These are phyloP conservation scores for Tipula lateralis DNA, from an alignment of 2,888 invertebrate species.

Conservation along the genomic window DNA sequence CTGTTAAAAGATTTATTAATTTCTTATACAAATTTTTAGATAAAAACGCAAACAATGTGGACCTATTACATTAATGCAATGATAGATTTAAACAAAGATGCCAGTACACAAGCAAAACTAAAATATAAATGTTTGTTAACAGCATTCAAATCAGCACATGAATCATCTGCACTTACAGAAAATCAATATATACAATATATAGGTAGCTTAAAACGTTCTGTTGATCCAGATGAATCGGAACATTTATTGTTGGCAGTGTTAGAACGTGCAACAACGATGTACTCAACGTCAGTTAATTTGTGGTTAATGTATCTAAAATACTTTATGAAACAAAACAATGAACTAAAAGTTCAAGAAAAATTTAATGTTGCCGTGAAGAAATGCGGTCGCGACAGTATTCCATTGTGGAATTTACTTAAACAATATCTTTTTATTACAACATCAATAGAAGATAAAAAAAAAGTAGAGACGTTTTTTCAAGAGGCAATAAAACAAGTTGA, in stretches of 20 bases:
- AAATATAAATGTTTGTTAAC: slow-evolving; percentile 52
- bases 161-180: slow-evolving; percentile 50
- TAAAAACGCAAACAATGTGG: slow-evolving; percentile 55
- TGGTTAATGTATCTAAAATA: slow-evolving; percentile 53
- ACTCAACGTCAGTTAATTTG: slow-evolving; percentile 50
- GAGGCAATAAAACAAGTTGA: slow-evolving; percentile 40
- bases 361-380: slow-evolving; percentile 45
- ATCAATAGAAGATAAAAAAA: slow-evolving; percentile 38
- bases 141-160: slow-evolving; percentile 52
- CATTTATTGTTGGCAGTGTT: slow-evolving; percentile 37
- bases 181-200: slow-evolving; percentile 53
- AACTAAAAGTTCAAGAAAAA: slow-evolving; percentile 46
- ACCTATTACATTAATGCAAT: slow-evolving; percentile 55
- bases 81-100: slow-evolving; percentile 52
- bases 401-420: slow-evolving; percentile 42
- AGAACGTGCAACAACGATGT: slow-evolving; percentile 48
- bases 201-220: slow-evolving; percentile 36
- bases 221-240: background rate
- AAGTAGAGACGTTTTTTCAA: background rate
- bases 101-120: slow-evolving; percentile 48
- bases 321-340: slow-evolving; percentile 48
- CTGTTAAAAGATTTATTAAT: background rate
- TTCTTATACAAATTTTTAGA: slow-evolving; percentile 35
- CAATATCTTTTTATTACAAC: slow-evolving; percentile 42
- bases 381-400: slow-evolving; percentile 36